Base-by-base conservation (phyloP, 2,113 vertebrate genomes). In the Pluvialis apricaria region DNA sequence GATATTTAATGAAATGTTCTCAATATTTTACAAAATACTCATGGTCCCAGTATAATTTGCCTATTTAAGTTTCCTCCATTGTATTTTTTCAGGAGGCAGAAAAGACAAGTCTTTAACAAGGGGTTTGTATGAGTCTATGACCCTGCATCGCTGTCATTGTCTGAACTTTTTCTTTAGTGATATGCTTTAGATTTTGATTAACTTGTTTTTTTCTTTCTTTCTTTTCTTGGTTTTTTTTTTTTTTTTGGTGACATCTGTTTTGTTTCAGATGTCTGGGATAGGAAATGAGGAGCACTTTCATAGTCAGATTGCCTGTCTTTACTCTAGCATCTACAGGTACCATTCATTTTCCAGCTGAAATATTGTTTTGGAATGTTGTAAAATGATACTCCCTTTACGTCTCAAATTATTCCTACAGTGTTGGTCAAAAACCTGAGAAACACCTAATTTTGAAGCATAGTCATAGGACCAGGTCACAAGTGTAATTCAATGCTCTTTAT, bases 341-440 rank as follows among this genome's bases (percentile, higher is more conserved):
- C 70, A n/a, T 95, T 94, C 14, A 72, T 92, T 92, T 94, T 91
- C 82, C 70, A 58, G 62, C 54, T 81, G 84, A 97, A 96, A 92
- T 80, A 77, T 61, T 95, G 66, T 24, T 97, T 95, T 81, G 84
- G 84, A 96, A 97, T 88, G 84, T 32, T 77, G 87, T 88, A 97
- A 97, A 92, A 28, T 68, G 89, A 97, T 97, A 96, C 31, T 95
- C 92, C 84, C 91, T 80, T 81, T 80, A 89, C 86, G 78, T 79
- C 79, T 85, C 54, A 79, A 84, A 92, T 89, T 91, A 76, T 92
- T 94, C 58, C 49, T 94, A 77, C 38, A 78, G 31, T 34, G 49
- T 85, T 88, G 60, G 70, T 95, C 54, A 88, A 71, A 95, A 83
- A 82, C 76, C 32, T 38, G 25, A 94, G 84, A 80, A 94, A 70